Percentiles rank a stretch among this genome's conserved stretches.
phyloP scores from a whole-genome alignment of 2,888 invertebrate genomes.

The Oligia fasciuncula region DNA sequence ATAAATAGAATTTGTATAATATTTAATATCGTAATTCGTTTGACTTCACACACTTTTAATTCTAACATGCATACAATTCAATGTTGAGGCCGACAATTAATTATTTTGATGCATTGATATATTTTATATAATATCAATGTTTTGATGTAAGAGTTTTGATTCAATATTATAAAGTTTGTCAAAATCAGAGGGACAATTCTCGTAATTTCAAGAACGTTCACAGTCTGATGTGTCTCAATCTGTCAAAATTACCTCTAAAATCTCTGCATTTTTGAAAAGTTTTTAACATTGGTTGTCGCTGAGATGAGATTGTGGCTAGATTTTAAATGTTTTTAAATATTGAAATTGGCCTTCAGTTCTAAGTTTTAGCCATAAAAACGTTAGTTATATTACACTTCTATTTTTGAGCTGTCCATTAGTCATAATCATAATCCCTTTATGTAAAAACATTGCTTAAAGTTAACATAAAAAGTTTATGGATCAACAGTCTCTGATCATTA shows the following conservation, averaged over 20 bases:
- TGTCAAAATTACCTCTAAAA: too few relatives aligned
- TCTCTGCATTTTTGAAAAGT: too few relatives aligned
- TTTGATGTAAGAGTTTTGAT: neutral
- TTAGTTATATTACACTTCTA: too few relatives aligned
- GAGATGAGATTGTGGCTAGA: too few relatives aligned
- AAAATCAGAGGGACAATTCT: neutral
- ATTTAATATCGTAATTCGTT: conserved; percentile 18
- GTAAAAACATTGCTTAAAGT: neutral
- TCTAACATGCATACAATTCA: neutral
- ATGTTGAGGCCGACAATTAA: neutral
- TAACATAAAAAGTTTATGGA: neutral
- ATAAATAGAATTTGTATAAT: neutral
- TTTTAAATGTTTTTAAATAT: too few relatives aligned
- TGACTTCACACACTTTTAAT: conserved; percentile 1
- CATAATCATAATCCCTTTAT: neutral
- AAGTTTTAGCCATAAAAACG: neutral
- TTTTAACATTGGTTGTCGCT: too few relatives aligned
- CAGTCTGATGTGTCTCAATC: neutral
- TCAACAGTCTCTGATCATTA: neutral
- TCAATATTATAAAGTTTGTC: neutral
- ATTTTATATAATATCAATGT: too few relatives aligned
- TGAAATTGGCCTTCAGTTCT: neutral
- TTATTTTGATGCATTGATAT: neutral
- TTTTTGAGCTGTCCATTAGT: neutral
- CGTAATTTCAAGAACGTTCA: neutral